Conservation (phyloP, 2,888 invertebrate genomes). For the Megaustenia siamemsis region DNA sequence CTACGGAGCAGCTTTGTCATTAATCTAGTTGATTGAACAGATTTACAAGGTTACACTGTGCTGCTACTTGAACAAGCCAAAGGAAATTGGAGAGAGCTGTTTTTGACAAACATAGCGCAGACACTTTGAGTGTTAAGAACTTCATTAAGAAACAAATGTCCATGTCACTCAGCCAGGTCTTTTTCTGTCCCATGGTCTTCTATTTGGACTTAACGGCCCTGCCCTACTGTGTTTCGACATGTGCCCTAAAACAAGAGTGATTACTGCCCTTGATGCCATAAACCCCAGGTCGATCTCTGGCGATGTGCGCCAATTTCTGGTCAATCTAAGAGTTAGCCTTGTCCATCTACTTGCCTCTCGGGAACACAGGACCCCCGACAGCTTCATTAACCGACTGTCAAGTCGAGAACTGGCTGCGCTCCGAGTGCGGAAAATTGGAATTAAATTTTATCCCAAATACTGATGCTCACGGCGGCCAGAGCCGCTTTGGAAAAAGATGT, state of each 20-base stretch:
- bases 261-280: constrained; percentile 52
- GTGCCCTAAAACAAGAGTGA: constrained; percentile 45
- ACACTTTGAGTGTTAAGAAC: constrained; percentile 16
- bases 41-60: too few relatives aligned
- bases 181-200: constrained; percentile 4
- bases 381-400: constrained; percentile 63
- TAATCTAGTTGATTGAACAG: too few relatives aligned
- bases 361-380: constrained; percentile 57
- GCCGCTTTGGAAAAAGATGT: constrained; percentile 38
- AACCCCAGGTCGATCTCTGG: constrained; percentile 41
- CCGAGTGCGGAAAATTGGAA: constrained; percentile 64
- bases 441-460: constrained; percentile 64
- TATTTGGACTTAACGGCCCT: constrained; percentile 46
- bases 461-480: constrained; percentile 52
- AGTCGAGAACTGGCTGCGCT: constrained; percentile 61
- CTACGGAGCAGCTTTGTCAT: too few relatives aligned
- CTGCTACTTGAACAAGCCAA: not conserved
- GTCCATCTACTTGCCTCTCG: constrained; percentile 35
- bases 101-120: not conserved
- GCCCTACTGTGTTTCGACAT: constrained; percentile 17
- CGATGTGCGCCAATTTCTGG: constrained; percentile 51
- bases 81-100: too few relatives aligned
- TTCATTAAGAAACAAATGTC: constrained; percentile 36
- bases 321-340: constrained; percentile 51
- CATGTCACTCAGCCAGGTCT: not conserved